These are phyloP conservation scores for Zygaena filipendulae DNA, from an alignment of 2,888 invertebrate genomes.

Conservation along the genomic window DNA sequence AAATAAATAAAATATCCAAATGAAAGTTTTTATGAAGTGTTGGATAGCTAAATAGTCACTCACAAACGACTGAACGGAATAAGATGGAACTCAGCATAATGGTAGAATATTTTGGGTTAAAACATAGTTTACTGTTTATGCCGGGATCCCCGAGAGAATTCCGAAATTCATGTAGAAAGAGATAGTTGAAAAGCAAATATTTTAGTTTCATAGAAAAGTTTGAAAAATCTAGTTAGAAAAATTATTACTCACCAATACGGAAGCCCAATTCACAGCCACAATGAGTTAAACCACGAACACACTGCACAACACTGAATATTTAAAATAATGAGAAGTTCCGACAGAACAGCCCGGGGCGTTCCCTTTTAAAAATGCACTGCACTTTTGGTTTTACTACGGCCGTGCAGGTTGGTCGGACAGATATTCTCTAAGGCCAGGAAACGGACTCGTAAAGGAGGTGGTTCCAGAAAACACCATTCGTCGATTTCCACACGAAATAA, in stretches of 20 bases:
- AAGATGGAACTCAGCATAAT: too few relatives aligned
- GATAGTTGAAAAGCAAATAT: neutral
- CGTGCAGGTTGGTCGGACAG: conserved; percentile 58
- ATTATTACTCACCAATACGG: conserved; percentile 40
- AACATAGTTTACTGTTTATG: too few relatives aligned
- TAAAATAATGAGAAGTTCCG: conserved; percentile 60
- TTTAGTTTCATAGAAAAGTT: conserved; percentile 13
- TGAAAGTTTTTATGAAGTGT: too few relatives aligned
- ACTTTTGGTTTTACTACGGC: conserved; percentile 52
- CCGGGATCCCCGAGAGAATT: too few relatives aligned
- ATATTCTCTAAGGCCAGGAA: conserved; percentile 42
- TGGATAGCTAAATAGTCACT: too few relatives aligned
- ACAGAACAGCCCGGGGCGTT: conserved; percentile 48
- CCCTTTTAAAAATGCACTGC: conserved; percentile 67
- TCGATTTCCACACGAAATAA: conserved; percentile 11
- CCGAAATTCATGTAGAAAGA: neutral
- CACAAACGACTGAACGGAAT: too few relatives aligned
- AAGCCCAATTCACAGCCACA: conserved; percentile 26
- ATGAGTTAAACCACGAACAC: conserved; percentile 33
- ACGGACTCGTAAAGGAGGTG: conserved; percentile 55
- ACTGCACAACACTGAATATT: conserved; percentile 63
- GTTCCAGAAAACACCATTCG: conserved; percentile 31
- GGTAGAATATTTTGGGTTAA: too few relatives aligned
- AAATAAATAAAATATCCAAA: too few relatives aligned
- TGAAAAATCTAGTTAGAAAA: conserved; percentile 30